Conservation (phyloP, 2,888 invertebrate genomes). For the Malthinus seriepunctatus region DNA sequence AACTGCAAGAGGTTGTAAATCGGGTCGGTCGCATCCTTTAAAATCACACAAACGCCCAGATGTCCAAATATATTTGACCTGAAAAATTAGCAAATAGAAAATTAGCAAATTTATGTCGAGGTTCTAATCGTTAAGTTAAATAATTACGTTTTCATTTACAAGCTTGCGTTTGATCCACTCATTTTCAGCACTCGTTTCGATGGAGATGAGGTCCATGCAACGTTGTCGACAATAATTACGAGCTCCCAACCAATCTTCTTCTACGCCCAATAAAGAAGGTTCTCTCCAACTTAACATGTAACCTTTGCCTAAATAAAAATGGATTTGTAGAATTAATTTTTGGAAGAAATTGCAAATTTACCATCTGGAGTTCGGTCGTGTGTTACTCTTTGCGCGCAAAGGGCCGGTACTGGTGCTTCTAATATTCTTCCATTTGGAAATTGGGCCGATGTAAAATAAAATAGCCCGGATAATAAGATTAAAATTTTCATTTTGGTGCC, state of each 20-base stretch:
- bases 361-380: constrained; percentile 74
- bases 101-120: neutral
- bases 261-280: constrained; percentile 70
- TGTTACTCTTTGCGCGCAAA: constrained; percentile 74
- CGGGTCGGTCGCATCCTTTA: constrained; percentile 85
- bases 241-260: constrained; percentile 83
- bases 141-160: constrained; percentile 73
- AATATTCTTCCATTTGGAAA: constrained; percentile 77
- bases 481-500: constrained; percentile 27
- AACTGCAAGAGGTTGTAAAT: constrained; percentile 76
- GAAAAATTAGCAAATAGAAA: constrained; percentile 30
- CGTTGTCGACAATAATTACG: constrained; percentile 86
- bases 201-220: constrained; percentile 86
- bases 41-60: constrained; percentile 89
- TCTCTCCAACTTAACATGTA: constrained; percentile 91
- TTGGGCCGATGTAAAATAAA: constrained; percentile 64
- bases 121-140: constrained; percentile 23
- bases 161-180: constrained; percentile 84
- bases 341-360: constrained; percentile 50
- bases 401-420: constrained; percentile 76
- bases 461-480: constrained; percentile 50
- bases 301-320: constrained; percentile 61
- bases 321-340: neutral
- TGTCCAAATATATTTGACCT: constrained; percentile 91
- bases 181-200: constrained; percentile 85